These are phyloP conservation scores for Eupithecia tripunctaria DNA, from an alignment of 2,888 invertebrate genomes.

Conservation along the genomic window DNA sequence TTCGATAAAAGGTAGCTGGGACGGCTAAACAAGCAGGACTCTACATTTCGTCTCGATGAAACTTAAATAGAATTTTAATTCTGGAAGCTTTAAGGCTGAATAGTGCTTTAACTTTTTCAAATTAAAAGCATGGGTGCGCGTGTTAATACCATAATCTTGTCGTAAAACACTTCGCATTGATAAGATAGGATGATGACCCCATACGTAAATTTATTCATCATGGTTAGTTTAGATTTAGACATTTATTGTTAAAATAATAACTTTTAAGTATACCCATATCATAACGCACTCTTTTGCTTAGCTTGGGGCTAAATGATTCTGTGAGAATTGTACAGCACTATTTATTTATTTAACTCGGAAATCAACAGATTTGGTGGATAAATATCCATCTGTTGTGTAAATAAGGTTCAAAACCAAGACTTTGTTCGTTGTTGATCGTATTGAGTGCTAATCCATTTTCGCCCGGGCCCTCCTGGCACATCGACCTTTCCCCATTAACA, in stretches of 20 bases:
- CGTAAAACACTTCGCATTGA: conserved; percentile 11
- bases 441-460: conserved; percentile 35
- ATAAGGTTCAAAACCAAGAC: conserved; percentile 4
- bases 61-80: not conserved
- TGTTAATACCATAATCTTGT: not conserved
- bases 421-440: conserved; percentile 9
- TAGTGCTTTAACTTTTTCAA: not conserved
- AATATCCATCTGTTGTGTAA: conserved; percentile 5
- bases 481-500: conserved; percentile 62
- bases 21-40: not conserved
- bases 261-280: not conserved
- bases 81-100: not conserved
- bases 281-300: not conserved
- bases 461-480: conserved; percentile 50
- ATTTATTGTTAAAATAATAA: not conserved
- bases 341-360: not conserved
- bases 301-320: not conserved
- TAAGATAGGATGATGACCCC: not conserved
- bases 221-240: not conserved
- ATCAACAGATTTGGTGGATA: not conserved
- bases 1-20: not conserved
- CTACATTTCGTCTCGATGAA: not conserved
- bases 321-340: not conserved
- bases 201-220: conserved; percentile 4
- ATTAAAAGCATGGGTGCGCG: not conserved